Base-by-base conservation (phyloP, 2,797 vertebrate genomes). In the Ctenochaetus hawaiiensis region DNA sequence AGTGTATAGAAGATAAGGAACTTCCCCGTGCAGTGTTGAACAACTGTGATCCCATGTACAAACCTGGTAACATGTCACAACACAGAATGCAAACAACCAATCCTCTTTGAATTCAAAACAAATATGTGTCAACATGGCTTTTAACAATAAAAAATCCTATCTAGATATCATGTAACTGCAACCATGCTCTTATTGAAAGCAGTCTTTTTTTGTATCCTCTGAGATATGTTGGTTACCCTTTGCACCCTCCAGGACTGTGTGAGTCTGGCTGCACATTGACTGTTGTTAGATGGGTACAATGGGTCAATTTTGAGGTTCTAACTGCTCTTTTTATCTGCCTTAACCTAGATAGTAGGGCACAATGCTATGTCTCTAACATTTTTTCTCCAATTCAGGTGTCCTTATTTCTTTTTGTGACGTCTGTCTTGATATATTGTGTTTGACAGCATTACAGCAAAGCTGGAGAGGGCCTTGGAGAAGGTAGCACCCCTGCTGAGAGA, bases 401-500 rank as follows among this genome's bases (percentile, higher is more conserved):
- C 30, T 67, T 8, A 44, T 74, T 65, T 60, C 11, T 22, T 51
- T 57, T 48, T 18, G 9, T 68, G 41, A 70, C 54, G 64, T 72
- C 16, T 68, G 0, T 82, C 10, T 74, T 39, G 1, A 75, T 79
- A 26, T 76, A 13, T 82, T 71, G 49, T 79, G n/a, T 78, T 72
- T 76, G 45, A 62, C 92, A 96, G 95, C 66, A 95, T 96, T 60
- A 96, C 95, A 13, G 92, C 95, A 26, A 95, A 96, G 85, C 87
- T 96, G 78, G 95, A 96, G 83, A 80, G 94, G 54, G 93, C 95
- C 23, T 87, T 99, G 94, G 98, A 99, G 94, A 99, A 98, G 89
- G 97, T 98, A 71, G 98, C 98, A 0, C 97, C 98, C 10, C 95
- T 99, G 82, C 91, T 99, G 78, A 96, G 98, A 86, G 98, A 99